Conservation (phyloP, 2,113 vertebrate species). For the Cephalopterus ornatus region DNA sequence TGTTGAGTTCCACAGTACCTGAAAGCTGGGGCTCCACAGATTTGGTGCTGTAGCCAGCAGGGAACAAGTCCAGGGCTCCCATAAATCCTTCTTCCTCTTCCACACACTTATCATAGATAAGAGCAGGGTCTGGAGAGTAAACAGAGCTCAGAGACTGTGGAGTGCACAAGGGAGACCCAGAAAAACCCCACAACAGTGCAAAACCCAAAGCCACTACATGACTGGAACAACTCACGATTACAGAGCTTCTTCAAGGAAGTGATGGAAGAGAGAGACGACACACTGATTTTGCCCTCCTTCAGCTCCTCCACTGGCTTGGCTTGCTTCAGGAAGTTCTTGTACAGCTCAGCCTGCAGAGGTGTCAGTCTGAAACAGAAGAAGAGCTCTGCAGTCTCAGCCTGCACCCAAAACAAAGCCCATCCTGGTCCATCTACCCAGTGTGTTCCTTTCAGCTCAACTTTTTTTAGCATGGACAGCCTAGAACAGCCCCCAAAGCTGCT, state of each 20-base stretch:
- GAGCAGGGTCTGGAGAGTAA: conserved; percentile 82
- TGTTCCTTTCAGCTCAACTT: not conserved
- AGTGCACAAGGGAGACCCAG: not conserved
- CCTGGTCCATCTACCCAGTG: not conserved
- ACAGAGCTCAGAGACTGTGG: not conserved
- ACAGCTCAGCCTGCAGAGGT: conserved; percentile 87
- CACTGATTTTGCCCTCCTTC: conserved; percentile 82
- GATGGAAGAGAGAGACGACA: conserved; percentile 97
- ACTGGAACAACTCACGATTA: conserved; percentile 84
- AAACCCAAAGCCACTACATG: not conserved
- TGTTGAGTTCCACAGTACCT: conserved; percentile 70
- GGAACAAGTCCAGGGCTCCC: conserved; percentile 87
- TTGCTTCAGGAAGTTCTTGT: conserved; percentile 88
- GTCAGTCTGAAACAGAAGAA: conserved; percentile 81
- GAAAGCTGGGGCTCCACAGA: conserved; percentile 91
- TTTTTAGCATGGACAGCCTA: not conserved
- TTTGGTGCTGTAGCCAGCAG: conserved; percentile 85
- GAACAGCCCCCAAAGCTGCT: not conserved
- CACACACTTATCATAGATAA: conserved; percentile 94
- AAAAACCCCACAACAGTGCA: not conserved
- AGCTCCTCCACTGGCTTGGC: conserved; percentile 87
- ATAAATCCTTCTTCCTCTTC: conserved; percentile 88
- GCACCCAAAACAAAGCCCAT: not conserved
- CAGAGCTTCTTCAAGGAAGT: conserved; percentile 96
- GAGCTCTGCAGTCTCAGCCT: not conserved